These are phyloP conservation scores for Enteromius mattozi DNA, from an alignment of 2,797 vertebrate species.

Conservation along the genomic window DNA sequence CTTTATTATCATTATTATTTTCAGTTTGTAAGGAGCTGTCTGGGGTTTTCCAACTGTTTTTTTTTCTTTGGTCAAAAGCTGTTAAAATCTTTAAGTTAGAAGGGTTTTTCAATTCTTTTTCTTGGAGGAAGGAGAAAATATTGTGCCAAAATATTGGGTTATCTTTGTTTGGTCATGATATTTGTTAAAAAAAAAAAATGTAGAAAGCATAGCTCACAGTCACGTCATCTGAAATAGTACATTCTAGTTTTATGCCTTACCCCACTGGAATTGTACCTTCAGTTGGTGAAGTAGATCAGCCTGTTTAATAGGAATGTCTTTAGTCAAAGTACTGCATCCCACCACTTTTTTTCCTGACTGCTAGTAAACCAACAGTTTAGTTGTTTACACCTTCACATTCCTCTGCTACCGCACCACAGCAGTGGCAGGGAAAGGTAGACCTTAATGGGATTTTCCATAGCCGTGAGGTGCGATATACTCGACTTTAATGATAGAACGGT, in stretches of 20 bases:
- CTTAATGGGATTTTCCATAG: constrained; percentile 69
- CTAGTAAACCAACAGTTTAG: background rate
- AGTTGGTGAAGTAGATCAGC: background rate
- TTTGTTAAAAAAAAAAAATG: constrained; percentile 47
- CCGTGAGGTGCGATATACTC: constrained; percentile 66
- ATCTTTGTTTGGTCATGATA: constrained; percentile 60
- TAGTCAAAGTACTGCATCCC: background rate
- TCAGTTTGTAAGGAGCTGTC: background rate
- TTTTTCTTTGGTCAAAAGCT: background rate
- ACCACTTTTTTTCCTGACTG: background rate
- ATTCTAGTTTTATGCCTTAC: background rate
- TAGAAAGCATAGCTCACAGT: constrained; percentile 28
- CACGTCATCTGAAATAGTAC: background rate
- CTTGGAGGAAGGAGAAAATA: constrained; percentile 35
- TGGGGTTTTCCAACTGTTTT: background rate
- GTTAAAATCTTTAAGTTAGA: background rate
- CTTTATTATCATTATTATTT: background rate
- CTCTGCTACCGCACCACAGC: constrained; percentile 45
- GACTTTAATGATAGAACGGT: constrained; percentile 65
- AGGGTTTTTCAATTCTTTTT: constrained; percentile 39
- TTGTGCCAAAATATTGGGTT: constrained; percentile 9
- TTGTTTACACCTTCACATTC: constrained; percentile 40
- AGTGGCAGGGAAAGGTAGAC: constrained; percentile 61
- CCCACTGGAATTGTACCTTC: background rate
- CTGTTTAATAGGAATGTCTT: background rate